Conservation (phyloP, 2,888 invertebrate species). For the Calephelis perditalis region DNA sequence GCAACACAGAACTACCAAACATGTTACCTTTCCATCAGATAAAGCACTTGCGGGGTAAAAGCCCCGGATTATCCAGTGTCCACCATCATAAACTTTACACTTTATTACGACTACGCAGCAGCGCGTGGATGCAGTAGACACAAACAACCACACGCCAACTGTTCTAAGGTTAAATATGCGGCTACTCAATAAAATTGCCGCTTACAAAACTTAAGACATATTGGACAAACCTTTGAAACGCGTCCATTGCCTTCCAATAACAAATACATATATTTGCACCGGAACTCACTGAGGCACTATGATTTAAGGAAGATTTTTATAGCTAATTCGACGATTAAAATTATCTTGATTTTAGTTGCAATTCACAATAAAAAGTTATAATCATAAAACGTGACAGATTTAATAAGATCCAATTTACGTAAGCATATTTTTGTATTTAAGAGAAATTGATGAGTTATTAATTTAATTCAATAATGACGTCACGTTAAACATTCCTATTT, state of each 20-base stretch:
- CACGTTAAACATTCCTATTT: not conserved
- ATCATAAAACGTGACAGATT: too few relatives aligned
- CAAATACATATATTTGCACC: slow-evolving; percentile 32
- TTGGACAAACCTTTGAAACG: slow-evolving; percentile 58
- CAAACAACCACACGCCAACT: slow-evolving; percentile 37
- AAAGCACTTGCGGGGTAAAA: slow-evolving; percentile 9
- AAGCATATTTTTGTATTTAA: too few relatives aligned
- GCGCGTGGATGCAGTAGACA: slow-evolving; percentile 24
- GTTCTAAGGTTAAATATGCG: slow-evolving; percentile 57
- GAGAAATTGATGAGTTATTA: too few relatives aligned
- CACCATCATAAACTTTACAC: slow-evolving; percentile 51
- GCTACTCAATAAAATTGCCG: slow-evolving; percentile 75
- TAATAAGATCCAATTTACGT: too few relatives aligned
- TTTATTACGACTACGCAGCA: slow-evolving; percentile 39
- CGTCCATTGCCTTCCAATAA: slow-evolving; percentile 44
- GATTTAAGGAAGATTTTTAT: too few relatives aligned
- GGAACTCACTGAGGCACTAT: slow-evolving; percentile 17
- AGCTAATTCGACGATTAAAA: too few relatives aligned
- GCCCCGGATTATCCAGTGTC: slow-evolving; percentile 27
- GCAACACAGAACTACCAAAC: slow-evolving; percentile 33
- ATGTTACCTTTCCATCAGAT: slow-evolving; percentile 39
- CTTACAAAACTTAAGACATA: slow-evolving; percentile 63
- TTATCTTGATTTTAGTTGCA: too few relatives aligned
- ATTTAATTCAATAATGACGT: too few relatives aligned
- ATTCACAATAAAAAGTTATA: too few relatives aligned